Evolutionary conservation across 1,140 invertebrate species (phyloP), one percentile per base, ranked within the genome.

Genomic region (Philotrypesis tridentata): DNA sequence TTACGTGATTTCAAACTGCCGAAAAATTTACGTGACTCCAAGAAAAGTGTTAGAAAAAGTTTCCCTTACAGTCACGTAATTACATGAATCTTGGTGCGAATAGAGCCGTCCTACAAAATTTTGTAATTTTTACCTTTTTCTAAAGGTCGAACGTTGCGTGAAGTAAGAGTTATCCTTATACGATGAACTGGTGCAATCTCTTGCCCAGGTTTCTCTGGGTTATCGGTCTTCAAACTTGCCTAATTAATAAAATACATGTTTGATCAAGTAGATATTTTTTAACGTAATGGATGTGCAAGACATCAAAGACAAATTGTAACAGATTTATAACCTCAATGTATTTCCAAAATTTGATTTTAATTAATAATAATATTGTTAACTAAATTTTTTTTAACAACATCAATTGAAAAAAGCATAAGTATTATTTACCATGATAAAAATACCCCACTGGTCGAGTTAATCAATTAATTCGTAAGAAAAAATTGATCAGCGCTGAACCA

Each of bases 101-200:
- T n/a, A n/a, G n/a, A n/a, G n/a, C n/a, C n/a, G n/a, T n/a, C n/a
- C n/a, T n/a, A n/a, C n/a, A n/a, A n/a, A n/a, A n/a, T 0, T 11
- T 65, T 29, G 1, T 7, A 71, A 60, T 55, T 29, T 17, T 89
- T 90, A 96, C 96, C 96, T 94, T 99, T 99, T 92, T 99, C 99
- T 84, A 99, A 94, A 37, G 97, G 97, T 83, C 97, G 96, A 8
- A 99, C 98, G 92, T 99, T 99, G 84, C 97, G 95, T 31, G 98
- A 99, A 40, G 98, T 99, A 76, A 99, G 93, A 5, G 98, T 99
- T 87, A 99, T 99, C 79, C 99, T 94, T 89, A 99, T 99, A 85
- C 97, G 95, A 91, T 99, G 98, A 87, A 98, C 96, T 12, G 95
- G 94, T 29, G 95, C 94, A 83, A 95, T 93, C 92, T 98, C 97